Conservation (phyloP, 2,113 vertebrate genomes). For the Ophthalmolycus amberensis region DNA sequence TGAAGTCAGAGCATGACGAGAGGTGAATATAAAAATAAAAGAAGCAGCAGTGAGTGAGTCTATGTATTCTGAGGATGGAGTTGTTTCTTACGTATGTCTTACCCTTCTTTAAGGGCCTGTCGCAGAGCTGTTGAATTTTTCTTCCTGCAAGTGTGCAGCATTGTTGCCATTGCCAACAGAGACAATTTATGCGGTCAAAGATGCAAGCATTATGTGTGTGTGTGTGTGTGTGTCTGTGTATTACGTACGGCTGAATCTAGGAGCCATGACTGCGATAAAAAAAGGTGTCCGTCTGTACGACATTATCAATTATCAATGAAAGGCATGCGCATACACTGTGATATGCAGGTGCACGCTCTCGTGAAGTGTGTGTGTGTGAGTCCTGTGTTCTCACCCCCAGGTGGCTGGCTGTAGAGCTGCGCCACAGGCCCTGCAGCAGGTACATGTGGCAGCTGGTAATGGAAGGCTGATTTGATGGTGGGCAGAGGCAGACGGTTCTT, state of each 20-base stretch:
- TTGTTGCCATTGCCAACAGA: constrained; percentile 27
- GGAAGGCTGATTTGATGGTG: constrained; percentile 94
- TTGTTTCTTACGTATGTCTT: constrained; percentile 65
- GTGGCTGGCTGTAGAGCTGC: constrained; percentile 90
- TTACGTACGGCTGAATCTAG: not conserved
- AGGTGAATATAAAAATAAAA: constrained; percentile 38
- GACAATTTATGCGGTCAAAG: constrained; percentile 20
- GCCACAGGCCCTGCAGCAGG: constrained; percentile 91
- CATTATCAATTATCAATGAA: not conserved
- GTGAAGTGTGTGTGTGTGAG: constrained; percentile 25
- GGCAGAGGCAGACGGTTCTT: constrained; percentile 97
- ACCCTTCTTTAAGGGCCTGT: constrained; percentile 76
- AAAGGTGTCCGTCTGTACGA: not conserved
- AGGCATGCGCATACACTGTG: constrained; percentile 11
- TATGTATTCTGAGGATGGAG: constrained; percentile 44
- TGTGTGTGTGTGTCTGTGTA: not conserved
- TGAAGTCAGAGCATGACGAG: constrained; percentile 33
- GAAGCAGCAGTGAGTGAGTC: constrained; percentile 47
- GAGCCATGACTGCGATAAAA: not conserved
- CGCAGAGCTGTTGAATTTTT: constrained; percentile 56
- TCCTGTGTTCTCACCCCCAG: constrained; percentile 87
- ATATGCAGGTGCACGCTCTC: constrained; percentile 1
- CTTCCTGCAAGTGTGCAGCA: constrained; percentile 71
- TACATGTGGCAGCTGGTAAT: constrained; percentile 89
- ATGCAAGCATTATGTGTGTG: constrained; percentile 13